Conservation (phyloP, 2,888 invertebrate genomes). For the Hemithea aestivaria region DNA sequence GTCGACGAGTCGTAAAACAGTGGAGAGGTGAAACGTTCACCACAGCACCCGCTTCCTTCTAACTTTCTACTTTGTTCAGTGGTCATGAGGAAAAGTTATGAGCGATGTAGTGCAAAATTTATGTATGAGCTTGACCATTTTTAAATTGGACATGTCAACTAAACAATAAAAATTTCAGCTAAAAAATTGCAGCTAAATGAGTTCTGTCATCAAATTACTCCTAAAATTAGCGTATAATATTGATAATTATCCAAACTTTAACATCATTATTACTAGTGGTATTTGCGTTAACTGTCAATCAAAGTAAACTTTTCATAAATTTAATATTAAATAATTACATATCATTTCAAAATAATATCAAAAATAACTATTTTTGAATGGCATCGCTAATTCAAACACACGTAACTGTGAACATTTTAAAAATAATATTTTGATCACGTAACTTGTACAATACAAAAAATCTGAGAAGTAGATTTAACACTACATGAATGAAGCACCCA, state of each 20-base stretch:
- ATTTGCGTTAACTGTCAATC: too few relatives aligned
- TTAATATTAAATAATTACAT: too few relatives aligned
- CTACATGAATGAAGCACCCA: too few relatives aligned
- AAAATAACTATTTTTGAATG: slow-evolving; percentile 1
- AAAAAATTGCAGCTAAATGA: too few relatives aligned
- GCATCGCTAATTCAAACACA: slow-evolving; percentile 11
- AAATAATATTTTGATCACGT: slow-evolving; percentile 1
- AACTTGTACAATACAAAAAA: slow-evolving; percentile 5
- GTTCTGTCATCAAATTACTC: too few relatives aligned
- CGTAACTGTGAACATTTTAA: slow-evolving; percentile 9
- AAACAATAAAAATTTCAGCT: too few relatives aligned
- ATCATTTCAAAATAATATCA: neutral
- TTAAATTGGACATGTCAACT: too few relatives aligned
- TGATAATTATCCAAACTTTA: too few relatives aligned
- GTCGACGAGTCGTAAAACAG: slow-evolving; percentile 23
- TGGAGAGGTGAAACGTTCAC: slow-evolving; percentile 43
- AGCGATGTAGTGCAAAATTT: neutral
- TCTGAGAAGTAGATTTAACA: too few relatives aligned
- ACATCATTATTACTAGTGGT: too few relatives aligned
- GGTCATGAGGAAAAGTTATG: slow-evolving; percentile 12
- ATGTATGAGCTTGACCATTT: neutral
- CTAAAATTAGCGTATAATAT: too few relatives aligned
- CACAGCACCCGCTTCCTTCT: slow-evolving; percentile 50
- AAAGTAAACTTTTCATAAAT: too few relatives aligned
- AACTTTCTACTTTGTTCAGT: slow-evolving; percentile 51